Evolutionary conservation across 2,888 invertebrate genomes (phyloP), one percentile per base, ranked within the genome.

Genomic region (Maniola hyperantus): DNA sequence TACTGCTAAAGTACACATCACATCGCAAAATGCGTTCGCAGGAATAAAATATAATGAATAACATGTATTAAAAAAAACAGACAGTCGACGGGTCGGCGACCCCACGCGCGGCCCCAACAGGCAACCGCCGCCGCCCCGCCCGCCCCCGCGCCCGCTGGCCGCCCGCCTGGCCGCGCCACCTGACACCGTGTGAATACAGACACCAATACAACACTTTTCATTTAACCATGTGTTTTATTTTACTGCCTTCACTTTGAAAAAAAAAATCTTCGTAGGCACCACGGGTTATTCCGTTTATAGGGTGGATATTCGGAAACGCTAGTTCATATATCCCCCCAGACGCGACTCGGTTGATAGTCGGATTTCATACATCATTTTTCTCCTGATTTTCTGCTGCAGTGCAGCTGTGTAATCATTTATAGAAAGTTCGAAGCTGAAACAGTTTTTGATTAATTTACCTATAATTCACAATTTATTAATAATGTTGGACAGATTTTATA

Each of bases 21-120:
- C 91, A 91, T 95, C 95, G 95, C 95, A 95, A 95, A 95, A 95
- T 95, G 95, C 94, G 94, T 95, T 94, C 94, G 94, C 95, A 94
- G 95, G 94, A 95, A 95, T 95, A 95, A 95, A 95, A 95, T 95
- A 95, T 95, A 95, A 94, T 94, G 94, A 94, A 92, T 92, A 92
- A 93, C 92, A 92, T 93, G 91, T 92, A 91, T 89, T 93, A 92
- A 93, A 92, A 91, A 63, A 93, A 93, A 91, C 88, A 91, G 88
- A 91, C 92, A 87, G 89, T 88, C 88, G 81, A 81, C 83, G 87
- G 84, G 84, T 81, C 81, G 74, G 71, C 74, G 82, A 82, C 84
- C 84, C 83, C 81, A 78, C 91, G 83, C 82, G 91, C 79, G 79
- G 88, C 71, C 82, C 86, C 86, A 91, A 92, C 92, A 88, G 90